Conservation (phyloP, 2,888 invertebrate genomes). For the Standfussiana lucernea region DNA sequence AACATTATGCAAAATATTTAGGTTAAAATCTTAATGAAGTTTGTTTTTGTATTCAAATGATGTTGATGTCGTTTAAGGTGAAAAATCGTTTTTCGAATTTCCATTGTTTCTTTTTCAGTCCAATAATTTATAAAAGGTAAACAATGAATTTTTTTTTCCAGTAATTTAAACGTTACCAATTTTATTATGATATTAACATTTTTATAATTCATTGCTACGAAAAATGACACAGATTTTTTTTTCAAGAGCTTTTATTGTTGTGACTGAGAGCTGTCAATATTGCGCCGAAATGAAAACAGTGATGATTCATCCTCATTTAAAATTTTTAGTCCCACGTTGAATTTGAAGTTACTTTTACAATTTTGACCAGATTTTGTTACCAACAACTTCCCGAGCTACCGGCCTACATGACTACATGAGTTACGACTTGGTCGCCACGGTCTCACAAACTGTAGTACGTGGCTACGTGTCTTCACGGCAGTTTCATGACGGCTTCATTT, state of each 20-base stretch:
- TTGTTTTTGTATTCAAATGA: neutral
- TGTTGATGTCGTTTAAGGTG: neutral
- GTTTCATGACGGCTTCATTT: conserved; percentile 46
- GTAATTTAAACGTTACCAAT: neutral
- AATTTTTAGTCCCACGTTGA: neutral
- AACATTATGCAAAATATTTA: neutral
- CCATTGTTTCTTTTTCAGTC: neutral
- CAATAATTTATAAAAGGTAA: too few species aligned
- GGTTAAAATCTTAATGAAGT: neutral
- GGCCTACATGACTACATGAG: conserved; percentile 48
- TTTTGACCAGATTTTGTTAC: conserved; percentile 4
- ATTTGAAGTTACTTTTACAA: neutral
- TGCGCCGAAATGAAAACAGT: neutral
- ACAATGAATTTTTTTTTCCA: neutral
- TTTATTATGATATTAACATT: neutral
- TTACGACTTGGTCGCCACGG: conserved; percentile 61
- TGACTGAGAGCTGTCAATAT: neutral
- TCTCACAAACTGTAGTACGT: conserved; percentile 56
- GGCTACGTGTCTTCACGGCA: conserved; percentile 60
- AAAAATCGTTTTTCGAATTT: neutral
- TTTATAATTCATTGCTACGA: neutral
- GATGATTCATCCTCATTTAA: neutral
- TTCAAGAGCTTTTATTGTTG: too few species aligned
- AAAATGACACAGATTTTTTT: neutral
- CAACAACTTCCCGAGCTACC: conserved; percentile 24